Evolutionary conservation across 2,888 invertebrate genomes (phyloP), one percentile per base, ranked within the genome.

Genomic region (Morpho achilles): DNA sequence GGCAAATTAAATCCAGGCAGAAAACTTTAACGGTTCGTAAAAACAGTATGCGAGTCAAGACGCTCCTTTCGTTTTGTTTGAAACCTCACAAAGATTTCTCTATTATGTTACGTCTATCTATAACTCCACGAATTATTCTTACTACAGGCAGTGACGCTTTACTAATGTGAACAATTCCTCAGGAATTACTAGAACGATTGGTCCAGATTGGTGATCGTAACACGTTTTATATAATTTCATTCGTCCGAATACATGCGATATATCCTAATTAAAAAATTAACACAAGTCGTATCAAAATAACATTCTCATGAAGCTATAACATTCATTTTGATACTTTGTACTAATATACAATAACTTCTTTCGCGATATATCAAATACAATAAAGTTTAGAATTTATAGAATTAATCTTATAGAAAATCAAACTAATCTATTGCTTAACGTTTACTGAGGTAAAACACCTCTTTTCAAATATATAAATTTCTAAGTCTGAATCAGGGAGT

Each of bases 271-370:
- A 42, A 64, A 59, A 79, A 81, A 78, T 74, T 74, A 82, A 80
- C 76, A 77, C 70, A 69, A 76, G 74, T 78, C 74, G 76, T 86
- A 86, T 84, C 83, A 86, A 85, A 87, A 87, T 85, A 66, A 86
- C 80, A 84, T 56, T 75, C 72, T 74, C 75, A 72, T 73, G 74
- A 81, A 83, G 77, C 80, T 75, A 57, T 56, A 56, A 53, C 60
- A 50, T n/a, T 62, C 56, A 60, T 60, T 62, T 62, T 64, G 62
- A 68, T 64, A 64, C 79, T 87, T 88, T 88, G 88, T 88, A 88
- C 88, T 88, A 84, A 88, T 87, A 84, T 85, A 87, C 82, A 87
- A 81, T 79, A 80, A 80, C 80, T 62, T 68, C 41, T 67, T 69
- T 73, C 72, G 74, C 76, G 77, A 74, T 79, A 60, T 73, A 76